Evolutionary conservation across 92 coral and sea anemone genomes (phyloP).

Genomic region (Paramuricea clavata): DNA sequence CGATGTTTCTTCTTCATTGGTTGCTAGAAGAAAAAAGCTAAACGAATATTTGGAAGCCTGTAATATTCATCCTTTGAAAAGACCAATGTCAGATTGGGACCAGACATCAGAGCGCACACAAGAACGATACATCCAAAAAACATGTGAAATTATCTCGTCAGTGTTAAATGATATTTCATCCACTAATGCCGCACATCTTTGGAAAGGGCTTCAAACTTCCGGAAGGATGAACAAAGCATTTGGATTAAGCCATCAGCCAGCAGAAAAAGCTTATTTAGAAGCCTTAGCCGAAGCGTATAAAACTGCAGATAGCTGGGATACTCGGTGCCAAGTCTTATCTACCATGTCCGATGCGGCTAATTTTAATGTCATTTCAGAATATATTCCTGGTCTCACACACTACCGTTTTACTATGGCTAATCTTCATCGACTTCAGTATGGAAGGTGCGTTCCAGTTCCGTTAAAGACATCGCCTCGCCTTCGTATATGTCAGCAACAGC

Average conservation of each 20-base stretch:
- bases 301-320: not conserved
- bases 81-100: not conserved
- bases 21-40: too few relatives aligned
- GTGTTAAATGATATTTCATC: not conserved
- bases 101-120: not conserved
- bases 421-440: not conserved
- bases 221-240: not conserved
- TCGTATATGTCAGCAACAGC: not conserved
- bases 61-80: too few relatives aligned
- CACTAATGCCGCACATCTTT: not conserved
- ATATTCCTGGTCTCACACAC: not conserved
- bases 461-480: not conserved
- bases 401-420: not conserved
- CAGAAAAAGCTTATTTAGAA: not conserved
- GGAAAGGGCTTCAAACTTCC: not conserved
- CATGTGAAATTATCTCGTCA: not conserved
- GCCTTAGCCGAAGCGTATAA: not conserved
- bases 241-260: not conserved
- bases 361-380: not conserved
- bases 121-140: not conserved
- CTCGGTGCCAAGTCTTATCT: not conserved
- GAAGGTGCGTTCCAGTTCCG: not conserved
- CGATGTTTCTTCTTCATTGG: too few relatives aligned
- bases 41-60: too few relatives aligned
- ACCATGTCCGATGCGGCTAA: not conserved